Conservation (phyloP, 2,888 invertebrate genomes). For the Abrostola tripartita region DNA sequence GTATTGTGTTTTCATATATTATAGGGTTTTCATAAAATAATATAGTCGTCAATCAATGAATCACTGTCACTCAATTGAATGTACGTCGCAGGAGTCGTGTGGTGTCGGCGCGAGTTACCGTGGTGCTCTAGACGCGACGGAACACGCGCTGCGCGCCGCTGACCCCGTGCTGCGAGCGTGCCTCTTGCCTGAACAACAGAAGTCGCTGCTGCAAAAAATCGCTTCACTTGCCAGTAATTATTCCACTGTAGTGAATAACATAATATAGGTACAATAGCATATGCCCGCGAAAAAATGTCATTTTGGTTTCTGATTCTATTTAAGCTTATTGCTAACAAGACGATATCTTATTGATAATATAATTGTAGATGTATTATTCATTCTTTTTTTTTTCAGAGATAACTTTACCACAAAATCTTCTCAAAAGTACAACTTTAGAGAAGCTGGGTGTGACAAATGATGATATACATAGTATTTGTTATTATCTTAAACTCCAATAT, state of each 20-base stretch:
- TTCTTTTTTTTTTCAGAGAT: conserved; percentile 15
- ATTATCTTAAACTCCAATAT: conserved; percentile 17
- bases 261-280: background rate
- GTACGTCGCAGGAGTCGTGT: conserved; percentile 10
- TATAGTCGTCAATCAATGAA: too few relatives aligned
- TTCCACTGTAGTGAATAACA: too few relatives aligned
- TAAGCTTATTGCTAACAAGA: too few relatives aligned
- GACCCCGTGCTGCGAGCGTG: conserved; percentile 16
- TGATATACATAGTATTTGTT: conserved; percentile 16
- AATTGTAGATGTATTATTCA: background rate
- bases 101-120: conserved; percentile 11
- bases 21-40: too few relatives aligned
- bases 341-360: too few relatives aligned
- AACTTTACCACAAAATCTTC: background rate
- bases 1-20: too few relatives aligned
- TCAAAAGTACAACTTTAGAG: conserved; percentile 24
- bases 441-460: conserved; percentile 28
- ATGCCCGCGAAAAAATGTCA: too few relatives aligned
- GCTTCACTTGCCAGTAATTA: conserved; percentile 33
- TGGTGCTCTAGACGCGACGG: conserved; percentile 29
- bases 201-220: conserved; percentile 36
- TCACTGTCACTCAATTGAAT: too few relatives aligned
- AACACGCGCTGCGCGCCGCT: conserved; percentile 22
- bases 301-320: background rate
- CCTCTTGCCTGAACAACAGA: background rate